phyloP scores from a whole-genome alignment of 1,140 invertebrate genomes.

The Drosophila pandora region DNA sequence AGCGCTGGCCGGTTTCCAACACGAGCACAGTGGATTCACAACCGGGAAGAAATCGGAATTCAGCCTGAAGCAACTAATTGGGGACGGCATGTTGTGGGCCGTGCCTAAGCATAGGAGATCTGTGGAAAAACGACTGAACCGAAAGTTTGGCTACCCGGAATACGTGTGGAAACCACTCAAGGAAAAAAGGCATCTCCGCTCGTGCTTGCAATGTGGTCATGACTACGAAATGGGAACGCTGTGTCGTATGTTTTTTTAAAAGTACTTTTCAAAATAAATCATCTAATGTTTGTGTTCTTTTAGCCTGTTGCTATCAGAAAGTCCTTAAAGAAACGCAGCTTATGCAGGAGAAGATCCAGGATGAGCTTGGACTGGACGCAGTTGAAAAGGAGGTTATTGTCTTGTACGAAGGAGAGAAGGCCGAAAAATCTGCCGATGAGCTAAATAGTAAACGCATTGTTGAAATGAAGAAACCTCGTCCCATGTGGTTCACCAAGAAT shows the following conservation, averaged over 20 bases:
- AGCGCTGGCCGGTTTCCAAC: constrained; percentile 50
- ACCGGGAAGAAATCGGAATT: constrained; percentile 53
- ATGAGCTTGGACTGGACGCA: constrained; percentile 88
- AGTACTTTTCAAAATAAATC: constrained; percentile 41
- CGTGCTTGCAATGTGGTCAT: constrained; percentile 92
- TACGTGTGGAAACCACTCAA: constrained; percentile 88
- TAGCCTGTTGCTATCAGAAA: constrained; percentile 92
- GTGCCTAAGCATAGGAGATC: constrained; percentile 91
- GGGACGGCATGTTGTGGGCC: constrained; percentile 91
- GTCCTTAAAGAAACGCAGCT: constrained; percentile 91
- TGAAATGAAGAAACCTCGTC: constrained; percentile 90
- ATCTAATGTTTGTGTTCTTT: constrained; percentile 26
- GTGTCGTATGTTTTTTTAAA: constrained; percentile 94
- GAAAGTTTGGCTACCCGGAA: constrained; percentile 88
- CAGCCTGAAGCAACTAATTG: constrained; percentile 87
- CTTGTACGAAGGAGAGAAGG: constrained; percentile 91
- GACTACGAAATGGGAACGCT: constrained; percentile 89
- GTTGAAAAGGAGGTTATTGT: constrained; percentile 93
- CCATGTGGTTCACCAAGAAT: constrained; percentile 92
- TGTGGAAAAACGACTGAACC: constrained; percentile 88
- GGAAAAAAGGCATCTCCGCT: constrained; percentile 89
- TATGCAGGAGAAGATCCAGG: constrained; percentile 90
- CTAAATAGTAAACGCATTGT: constrained; percentile 88
- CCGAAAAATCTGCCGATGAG: constrained; percentile 84
- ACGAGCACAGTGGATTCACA: constrained; percentile 21